These are phyloP conservation scores for Timema podura DNA, from an alignment of 2,888 invertebrate species.

Conservation along the genomic window DNA sequence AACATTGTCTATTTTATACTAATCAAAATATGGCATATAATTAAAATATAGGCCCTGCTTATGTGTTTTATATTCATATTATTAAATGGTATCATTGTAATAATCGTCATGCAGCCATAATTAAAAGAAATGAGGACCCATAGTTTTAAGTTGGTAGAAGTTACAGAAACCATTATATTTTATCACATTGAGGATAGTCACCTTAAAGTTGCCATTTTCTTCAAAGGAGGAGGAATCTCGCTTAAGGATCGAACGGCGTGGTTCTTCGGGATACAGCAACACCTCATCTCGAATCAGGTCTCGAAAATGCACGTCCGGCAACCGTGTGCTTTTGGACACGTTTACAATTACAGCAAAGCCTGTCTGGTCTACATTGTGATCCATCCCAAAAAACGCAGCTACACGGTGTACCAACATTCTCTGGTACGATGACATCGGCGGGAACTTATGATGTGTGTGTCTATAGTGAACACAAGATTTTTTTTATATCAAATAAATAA, in stretches of 20 bases:
- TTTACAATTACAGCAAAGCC: slow-evolving; percentile 80
- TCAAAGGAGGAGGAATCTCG: slow-evolving; percentile 77
- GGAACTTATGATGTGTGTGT: slow-evolving; percentile 77
- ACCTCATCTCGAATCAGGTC: slow-evolving; percentile 62
- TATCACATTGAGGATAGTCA: slow-evolving; percentile 22
- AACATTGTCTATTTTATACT: too few relatives aligned
- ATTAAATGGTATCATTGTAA: too few relatives aligned
- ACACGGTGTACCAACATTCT: slow-evolving; percentile 94
- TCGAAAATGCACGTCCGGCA: slow-evolving; percentile 68
- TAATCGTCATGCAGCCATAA: too few relatives aligned
- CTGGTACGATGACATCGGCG: slow-evolving; percentile 92
- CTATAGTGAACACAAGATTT: slow-evolving; percentile 37
- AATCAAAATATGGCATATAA: too few relatives aligned
- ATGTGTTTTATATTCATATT: too few relatives aligned
- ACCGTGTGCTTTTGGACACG: slow-evolving; percentile 65
- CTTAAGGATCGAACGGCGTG: slow-evolving; percentile 75
- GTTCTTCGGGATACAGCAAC: slow-evolving; percentile 59
- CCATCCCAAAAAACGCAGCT: slow-evolving; percentile 90
- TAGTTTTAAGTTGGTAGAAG: too few relatives aligned
- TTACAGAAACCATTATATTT: too few relatives aligned
- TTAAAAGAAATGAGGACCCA: too few relatives aligned
- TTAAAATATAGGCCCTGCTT: too few relatives aligned
- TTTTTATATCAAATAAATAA: slow-evolving; percentile 16
- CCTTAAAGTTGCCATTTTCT: slow-evolving; percentile 48
- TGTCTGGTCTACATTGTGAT: slow-evolving; percentile 85